These are phyloP conservation scores for Macquaria australasica DNA, from an alignment of 2,113 vertebrate genomes.

Conservation along the genomic window DNA sequence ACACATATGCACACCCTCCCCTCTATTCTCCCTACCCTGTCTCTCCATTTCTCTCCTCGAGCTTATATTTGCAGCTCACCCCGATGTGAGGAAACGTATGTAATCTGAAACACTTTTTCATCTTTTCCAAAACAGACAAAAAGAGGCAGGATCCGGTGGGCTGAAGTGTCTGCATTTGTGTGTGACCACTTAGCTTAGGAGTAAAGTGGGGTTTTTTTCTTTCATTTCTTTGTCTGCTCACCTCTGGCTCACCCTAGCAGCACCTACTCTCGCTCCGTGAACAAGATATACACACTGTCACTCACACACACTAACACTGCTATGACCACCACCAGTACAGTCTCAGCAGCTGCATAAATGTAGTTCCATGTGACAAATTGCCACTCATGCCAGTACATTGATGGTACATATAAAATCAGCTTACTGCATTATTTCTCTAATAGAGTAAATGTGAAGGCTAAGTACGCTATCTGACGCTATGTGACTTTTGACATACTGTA, in stretches of 20 bases:
- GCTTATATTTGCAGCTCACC: constrained; percentile 46
- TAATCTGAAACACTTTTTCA: constrained; percentile 64
- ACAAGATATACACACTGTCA: constrained; percentile 22
- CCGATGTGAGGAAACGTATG: constrained; percentile 40
- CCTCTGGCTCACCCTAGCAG: constrained; percentile 1
- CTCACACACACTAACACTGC: neutral
- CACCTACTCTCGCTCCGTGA: neutral
- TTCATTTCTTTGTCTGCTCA: constrained; percentile 22
- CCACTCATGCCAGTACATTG: neutral
- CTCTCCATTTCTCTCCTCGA: constrained; percentile 30
- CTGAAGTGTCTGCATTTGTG: constrained; percentile 9
- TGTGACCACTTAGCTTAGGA: constrained; percentile 23
- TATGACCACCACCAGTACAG: neutral
- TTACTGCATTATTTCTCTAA: neutral
- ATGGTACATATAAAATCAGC: neutral
- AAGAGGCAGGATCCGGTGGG: neutral
- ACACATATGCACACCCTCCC: neutral
- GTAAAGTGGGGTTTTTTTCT: constrained; percentile 5
- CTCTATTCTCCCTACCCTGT: neutral
- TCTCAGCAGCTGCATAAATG: constrained; percentile 13
- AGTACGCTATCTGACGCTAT: neutral
- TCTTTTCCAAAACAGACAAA: constrained; percentile 58
- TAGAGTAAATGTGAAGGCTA: constrained; percentile 12
- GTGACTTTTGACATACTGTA: neutral
- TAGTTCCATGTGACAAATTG: constrained; percentile 4